Evolutionary conservation across 2,888 invertebrate species (phyloP), one percentile per base, ranked within the genome.

Genomic region (Drosophila subquinaria): DNA sequence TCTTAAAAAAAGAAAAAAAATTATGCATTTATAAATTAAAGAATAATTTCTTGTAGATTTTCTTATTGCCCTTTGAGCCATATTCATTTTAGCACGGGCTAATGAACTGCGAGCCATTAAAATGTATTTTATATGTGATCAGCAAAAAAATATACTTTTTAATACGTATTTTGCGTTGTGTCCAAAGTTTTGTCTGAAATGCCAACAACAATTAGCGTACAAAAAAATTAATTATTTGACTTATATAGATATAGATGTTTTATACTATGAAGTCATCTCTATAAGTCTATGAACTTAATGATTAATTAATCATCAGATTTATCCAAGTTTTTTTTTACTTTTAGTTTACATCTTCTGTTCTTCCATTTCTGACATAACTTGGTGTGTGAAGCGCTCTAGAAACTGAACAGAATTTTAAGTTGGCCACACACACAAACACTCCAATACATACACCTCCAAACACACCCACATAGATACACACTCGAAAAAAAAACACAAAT

Each of bases 81-180:
- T 36, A 11, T 23, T 47, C 17, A 30, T 27, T 60, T 30, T 60
- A 30, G 38, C 38, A 27, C 20, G 30, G 81, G 67, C 86, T 81
- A 82, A 86, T 82, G 86, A 82, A 82, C 86, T 82, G 75, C 42
- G 66, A 30, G 76, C 60, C 50, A 76, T 76, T 72, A 71, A 75
- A 75, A 76, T 59, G 62, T 68, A 72, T 57, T 75, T 68, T 59
- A 67, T 51, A 20, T 65, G 43, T 43, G 43, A 65, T 75, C 74
- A 75, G 74, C 76, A 66, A 61, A 70, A 27, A 72, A 61, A 69
- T 56, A 47, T n/a, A 45, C 4, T 15, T 33, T 38, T 5, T 42
- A n/a, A 38, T 38, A 43, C n/a, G 42, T 43, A 42, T 36, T 50
- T 36, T 50, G 36, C 35, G 61, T 61, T 42, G 23, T 6, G 30